These are phyloP conservation scores for Zootoca vivipara DNA, from an alignment of 2,113 vertebrate genomes.

Conservation along the genomic window DNA sequence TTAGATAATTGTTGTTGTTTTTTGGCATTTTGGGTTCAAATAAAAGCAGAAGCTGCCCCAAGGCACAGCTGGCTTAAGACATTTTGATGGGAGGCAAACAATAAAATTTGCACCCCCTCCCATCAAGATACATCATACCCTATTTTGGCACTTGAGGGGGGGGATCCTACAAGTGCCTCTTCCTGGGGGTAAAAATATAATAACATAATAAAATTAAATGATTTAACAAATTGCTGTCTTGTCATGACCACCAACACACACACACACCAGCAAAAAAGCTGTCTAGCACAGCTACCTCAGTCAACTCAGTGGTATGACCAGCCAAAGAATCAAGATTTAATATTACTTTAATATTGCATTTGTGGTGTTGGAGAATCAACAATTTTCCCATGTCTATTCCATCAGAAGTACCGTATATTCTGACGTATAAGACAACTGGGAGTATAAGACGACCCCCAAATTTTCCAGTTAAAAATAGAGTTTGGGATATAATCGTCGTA, in stretches of 20 bases:
- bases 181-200: not conserved
- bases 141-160: not conserved
- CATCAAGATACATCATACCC: no score
- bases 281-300: not conserved
- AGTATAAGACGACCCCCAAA: no score
- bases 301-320: not conserved
- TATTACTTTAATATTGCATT: not conserved
- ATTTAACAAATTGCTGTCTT: not conserved
- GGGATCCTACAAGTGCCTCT: not conserved
- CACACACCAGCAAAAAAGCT: no score
- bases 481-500: no score
- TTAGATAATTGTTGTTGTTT: not conserved
- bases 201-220: not conserved
- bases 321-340: not conserved
- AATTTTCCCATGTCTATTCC: not conserved
- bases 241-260: no score
- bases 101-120: no score
- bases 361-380: not conserved
- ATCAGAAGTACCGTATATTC: not conserved
- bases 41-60: not conserved
- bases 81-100: not conserved
- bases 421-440: no score
- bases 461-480: no score
- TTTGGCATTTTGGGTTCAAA: not conserved
- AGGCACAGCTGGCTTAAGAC: not conserved